A percentile compares a stretch with the other conserved stretches of the same genome.
Evolutionary conservation across 2,797 vertebrate species (phyloP).

Genomic region (Potorous gilbertii): DNA sequence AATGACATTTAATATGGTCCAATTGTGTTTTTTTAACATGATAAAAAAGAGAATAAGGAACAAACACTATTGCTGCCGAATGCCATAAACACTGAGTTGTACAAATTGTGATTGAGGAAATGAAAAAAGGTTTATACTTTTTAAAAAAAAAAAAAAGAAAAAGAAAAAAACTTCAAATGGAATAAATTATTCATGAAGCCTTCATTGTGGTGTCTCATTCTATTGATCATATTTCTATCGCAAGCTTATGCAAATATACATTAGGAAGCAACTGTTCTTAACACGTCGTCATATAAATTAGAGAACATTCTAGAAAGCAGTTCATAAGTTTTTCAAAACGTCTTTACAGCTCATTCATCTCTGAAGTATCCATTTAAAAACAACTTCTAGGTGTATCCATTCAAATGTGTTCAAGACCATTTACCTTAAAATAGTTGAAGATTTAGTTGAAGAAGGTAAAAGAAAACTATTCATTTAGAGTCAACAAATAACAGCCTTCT

Average conservation of each 20-base stretch:
- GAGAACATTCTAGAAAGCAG: conserved; percentile 25
- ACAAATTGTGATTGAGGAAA: conserved; percentile 88
- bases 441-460: conserved; percentile 1
- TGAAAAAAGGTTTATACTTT: conserved; percentile 87
- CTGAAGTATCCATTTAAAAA: conserved; percentile 34
- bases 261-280: conserved; percentile 23
- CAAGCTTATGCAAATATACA: conserved; percentile 45
- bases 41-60: conserved; percentile 81
- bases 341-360: conserved; percentile 14
- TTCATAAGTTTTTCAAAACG: conserved; percentile 12
- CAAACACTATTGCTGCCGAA: conserved; percentile 86
- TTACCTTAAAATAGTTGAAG: background rate
- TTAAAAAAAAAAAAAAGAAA: conserved; percentile 82
- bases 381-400: background rate
- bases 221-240: conserved; percentile 67
- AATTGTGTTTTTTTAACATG: conserved; percentile 76
- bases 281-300: conserved; percentile 25
- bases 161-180: conserved; percentile 84
- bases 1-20: conserved; percentile 78
- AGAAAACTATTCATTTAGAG: background rate
- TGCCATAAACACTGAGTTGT: conserved; percentile 88
- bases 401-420: conserved; percentile 21
- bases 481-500: background rate
- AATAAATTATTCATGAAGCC: conserved; percentile 89
- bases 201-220: conserved; percentile 78